Evolutionary conservation across 1,140 invertebrate genomes (phyloP).

Genomic region (Phocides pigmalion): DNA sequence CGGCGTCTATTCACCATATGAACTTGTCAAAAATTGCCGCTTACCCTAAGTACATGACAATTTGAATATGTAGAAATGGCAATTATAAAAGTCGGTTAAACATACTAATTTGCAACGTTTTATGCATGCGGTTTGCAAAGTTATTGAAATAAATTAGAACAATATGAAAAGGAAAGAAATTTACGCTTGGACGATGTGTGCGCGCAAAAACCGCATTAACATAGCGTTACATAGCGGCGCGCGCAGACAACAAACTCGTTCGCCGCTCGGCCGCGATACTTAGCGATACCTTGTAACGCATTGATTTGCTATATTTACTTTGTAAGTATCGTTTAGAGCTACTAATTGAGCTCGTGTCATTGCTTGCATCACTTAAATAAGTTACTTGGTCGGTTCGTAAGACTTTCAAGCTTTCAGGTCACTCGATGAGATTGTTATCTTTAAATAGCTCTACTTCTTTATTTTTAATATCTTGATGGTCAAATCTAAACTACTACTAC

Average conservation of each 20-base stretch:
- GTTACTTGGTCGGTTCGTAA: background rate
- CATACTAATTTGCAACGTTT: constrained; percentile 25
- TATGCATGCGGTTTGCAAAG: constrained; percentile 38
- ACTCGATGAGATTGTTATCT: no score
- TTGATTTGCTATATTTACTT: background rate
- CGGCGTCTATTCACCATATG: background rate
- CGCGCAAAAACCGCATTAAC: constrained; percentile 35
- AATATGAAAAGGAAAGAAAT: constrained; percentile 41
- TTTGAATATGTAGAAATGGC: constrained; percentile 35
- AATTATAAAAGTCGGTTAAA: constrained; percentile 37
- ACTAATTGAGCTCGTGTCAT: background rate
- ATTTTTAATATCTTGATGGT: no score
- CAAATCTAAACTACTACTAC: no score
- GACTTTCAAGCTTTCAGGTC: background rate
- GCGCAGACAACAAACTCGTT: constrained; percentile 13
- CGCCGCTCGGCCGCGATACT: background rate
- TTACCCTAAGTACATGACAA: constrained; percentile 33
- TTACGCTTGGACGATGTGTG: constrained; percentile 36
- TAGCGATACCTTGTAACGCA: constrained; percentile 1
- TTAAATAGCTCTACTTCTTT: no score
- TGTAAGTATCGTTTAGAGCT: background rate
- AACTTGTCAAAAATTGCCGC: constrained; percentile 24
- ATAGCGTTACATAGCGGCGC: constrained; percentile 35
- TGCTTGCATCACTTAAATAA: background rate
- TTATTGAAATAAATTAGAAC: constrained; percentile 39